Evolutionary conservation across 53 echinoderm and acorn worm genomes (phyloP), one percentile per base, ranked within the genome.

Genomic region (Echinometra lucunter): DNA sequence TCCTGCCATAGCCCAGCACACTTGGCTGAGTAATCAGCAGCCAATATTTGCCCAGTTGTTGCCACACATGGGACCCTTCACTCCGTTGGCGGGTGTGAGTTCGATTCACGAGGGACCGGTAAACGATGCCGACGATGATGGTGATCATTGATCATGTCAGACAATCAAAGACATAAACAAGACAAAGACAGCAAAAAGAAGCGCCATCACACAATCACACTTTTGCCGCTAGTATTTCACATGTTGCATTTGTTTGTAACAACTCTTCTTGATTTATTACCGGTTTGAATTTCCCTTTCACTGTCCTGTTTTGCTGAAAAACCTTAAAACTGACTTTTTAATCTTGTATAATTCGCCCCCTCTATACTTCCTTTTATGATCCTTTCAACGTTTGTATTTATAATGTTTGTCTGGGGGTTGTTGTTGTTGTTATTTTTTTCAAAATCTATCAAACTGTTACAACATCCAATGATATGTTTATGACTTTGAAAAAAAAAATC

Each of bases 41-140:
- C 47, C 38, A 92, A 92, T 92, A 92, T 92, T 92, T 92, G 78
- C 37, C 47, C 93, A 92, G 93, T 92, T 92, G 93, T 92, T 44
- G 58, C 93, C 37, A 92, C 93, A 92, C 56, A 6, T 17, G 74
- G 63, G 75, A 92, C 93, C 27, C 30, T 44, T 16, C 27, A 6
- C 89, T 89, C 40, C 89, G 58, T 89, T 37, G 58, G 89, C 44
- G 66, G 69, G 91, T 66, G 91, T 45, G 45, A 91, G 66, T 15
- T 66, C 49, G 91, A 69, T n/a, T 27, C 91, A 91, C 66, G 12
- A 44, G 91, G 69, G 91, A 91, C 45, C 30, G 67, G 91, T 91
- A 91, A 91, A 91, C 70, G 69, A 89, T 37, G 60, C 89, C 89
- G 89, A 89, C 89, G 23, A 89, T 23, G 89, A 89, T 38, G 89